Conservation (phyloP, 2,113 vertebrate genomes). For the Nasalis larvatus region DNA sequence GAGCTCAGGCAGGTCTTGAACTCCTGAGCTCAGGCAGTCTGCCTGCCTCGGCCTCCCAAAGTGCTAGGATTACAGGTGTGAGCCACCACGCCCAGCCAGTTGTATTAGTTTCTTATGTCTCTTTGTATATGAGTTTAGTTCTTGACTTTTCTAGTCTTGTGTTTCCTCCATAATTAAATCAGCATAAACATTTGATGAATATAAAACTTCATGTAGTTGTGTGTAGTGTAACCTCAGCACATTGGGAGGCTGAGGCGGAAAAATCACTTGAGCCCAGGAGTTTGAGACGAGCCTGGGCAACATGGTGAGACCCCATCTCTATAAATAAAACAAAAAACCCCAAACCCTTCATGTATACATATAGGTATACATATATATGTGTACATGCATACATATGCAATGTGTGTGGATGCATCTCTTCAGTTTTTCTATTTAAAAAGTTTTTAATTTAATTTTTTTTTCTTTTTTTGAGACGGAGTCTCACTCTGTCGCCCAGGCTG, state of each 20-base stretch:
- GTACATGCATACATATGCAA: neutral
- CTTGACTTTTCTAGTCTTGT: neutral
- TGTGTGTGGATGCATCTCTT: neutral
- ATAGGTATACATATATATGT: neutral
- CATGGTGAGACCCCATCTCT: neutral
- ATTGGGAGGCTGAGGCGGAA: neutral
- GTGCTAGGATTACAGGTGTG: too few species aligned
- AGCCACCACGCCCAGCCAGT: neutral
- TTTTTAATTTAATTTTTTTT: too few species aligned
- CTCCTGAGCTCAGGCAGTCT: too few species aligned
- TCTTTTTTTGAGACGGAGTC: too few species aligned
- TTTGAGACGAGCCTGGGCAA: neutral
- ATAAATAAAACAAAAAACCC: neutral
- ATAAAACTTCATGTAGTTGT: neutral
- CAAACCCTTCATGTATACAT: neutral
- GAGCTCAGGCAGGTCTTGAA: too few species aligned
- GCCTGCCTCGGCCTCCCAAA: too few species aligned
- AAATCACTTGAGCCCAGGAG: neutral
- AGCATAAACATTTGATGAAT: neutral
- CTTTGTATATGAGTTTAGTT: neutral
- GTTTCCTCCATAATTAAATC: conserved; percentile 15
- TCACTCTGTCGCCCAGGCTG: too few species aligned
- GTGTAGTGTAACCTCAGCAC: neutral
- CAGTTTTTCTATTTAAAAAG: neutral
- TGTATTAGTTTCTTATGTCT: neutral